Evolutionary conservation across 1,140 invertebrate species (phyloP), one percentile per base, ranked within the genome.

Genomic region (Papilio aristodemus): DNA sequence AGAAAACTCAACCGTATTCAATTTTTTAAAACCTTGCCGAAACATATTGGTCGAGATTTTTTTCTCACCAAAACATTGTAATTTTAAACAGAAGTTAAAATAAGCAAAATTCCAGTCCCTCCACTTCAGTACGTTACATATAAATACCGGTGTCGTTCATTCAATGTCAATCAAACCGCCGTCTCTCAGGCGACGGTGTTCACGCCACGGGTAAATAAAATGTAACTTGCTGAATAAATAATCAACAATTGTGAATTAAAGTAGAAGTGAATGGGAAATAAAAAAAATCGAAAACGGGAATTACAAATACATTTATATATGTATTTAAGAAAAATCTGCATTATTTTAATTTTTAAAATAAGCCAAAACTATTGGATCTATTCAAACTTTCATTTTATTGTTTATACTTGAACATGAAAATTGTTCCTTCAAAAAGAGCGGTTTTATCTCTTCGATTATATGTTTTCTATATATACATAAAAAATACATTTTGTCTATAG

Each of bases 111-210:
- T 17, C 17, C 4, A 54, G 46, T 54, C 22, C 22, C 22, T 19
- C 46, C 22, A 54, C 11, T 54, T 11, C 46, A 25, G 19, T 54
- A 54, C 22, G 11, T 22, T 54, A 13, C 17, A 7, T 22, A 19
- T 22, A 22, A 46, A 46, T 0, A 54, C 17, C 46, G 19, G 46
- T 54, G 46, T 54, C 19, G 27, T 32, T 66, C 63, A 66, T 66
- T 66, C 63, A 66, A 50, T 66, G 63, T 14, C 63, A 66, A 66
- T 66, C 63, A 66, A 32, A 25, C n/a, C 27, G 63, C 14, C 39
- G 19, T n/a, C 22, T 19, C 25, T 19, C 25, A 14, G 22, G 14
- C n/a, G 22, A 41, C 43, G 25, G 41, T 39, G n/a, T 27, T 32
- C 39, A 37, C 62, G 36, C 14, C 39, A 6, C 60, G 19, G 39